Base-by-base conservation (phyloP, 2,888 invertebrate species). In the Andrena marginata region DNA sequence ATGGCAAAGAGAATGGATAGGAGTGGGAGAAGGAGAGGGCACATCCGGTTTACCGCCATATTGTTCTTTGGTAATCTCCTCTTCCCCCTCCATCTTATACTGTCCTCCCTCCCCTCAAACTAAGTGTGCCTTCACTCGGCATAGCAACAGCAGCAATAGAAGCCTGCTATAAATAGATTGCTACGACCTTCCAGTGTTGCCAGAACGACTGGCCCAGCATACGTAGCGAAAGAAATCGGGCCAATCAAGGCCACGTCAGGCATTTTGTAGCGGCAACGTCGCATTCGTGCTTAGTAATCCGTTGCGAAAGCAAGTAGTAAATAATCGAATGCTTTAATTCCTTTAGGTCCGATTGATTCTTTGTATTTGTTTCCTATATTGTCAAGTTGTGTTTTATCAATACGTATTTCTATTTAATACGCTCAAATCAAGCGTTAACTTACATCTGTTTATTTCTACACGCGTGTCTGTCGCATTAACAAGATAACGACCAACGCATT, bases 91-190 rank as follows among this genome's bases (percentile, higher is more conserved):
- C 71, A 80, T 60, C 64, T 56, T 59, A 29, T 49, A 56, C 48
- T 48, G 59, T 51, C 33, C 59, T 64, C 85, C 82, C 81, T 81
- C 78, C 82, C 80, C 75, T 54, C 54, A 31, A 71, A 63, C 54
- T 68, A 74, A 77, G 80, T 54, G 72, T 79, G 85, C 82, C 82
- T 69, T 80, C 59, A 68, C 72, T 87, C 87, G 83, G 92, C 92
- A 92, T 93, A 92, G 92, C 92, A 92, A 92, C 92, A 92, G 90
- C 91, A 82, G 82, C 85, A 87, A 91, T 90, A 89, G 88, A 86
- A 87, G 84, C 80, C 86, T 83, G 71, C 92, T 92, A 93, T 91
- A 92, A 92, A 93, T 92, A 92, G 92, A 92, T 87, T 82, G 77
- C 79, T 73, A 82, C 75, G 86, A 84, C 84, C 85, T 84, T 89